Evolutionary conservation across 2,888 invertebrate genomes (phyloP), one percentile per base, ranked within the genome.

Genomic region (Leuctra nigra): DNA sequence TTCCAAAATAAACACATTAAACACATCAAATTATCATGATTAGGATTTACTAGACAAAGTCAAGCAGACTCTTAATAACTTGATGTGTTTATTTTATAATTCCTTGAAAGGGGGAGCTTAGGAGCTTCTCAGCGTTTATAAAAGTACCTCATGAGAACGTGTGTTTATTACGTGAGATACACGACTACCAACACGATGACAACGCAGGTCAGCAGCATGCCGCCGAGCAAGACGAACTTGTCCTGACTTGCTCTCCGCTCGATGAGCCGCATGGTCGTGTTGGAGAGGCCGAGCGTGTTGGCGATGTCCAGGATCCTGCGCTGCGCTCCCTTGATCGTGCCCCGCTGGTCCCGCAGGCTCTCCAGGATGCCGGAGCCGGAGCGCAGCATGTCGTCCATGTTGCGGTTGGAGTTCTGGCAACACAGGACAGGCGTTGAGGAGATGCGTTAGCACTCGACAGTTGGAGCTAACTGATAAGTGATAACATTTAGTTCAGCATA

Each of bases 231-330:
- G 62, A 97, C 80, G 67, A 87, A 86, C 71, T 92, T 93, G 72
- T 98, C 97, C 68, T 95, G 91, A 1, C 81, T 76, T 6, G 88
- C 86, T 63, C 97, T 75, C 55, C 87, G 78, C 68, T 98, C 96
- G 64, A 97, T 96, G 36, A 96, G 76, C 62, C 91, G 83, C 83
- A 98, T 94, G 1, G 96, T 95, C 7, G 96, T 92, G 70, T 94
- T 95, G 6, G 94, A 95, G 52, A 98, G 75, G 0, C 97, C 97
- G 13, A 98, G 75, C 0, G 89, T 91, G 72, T 91, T 94, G 9
- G 91, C 91, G 69, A 98, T 83, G 67, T 94, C 91, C 63, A 94
- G 80, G 58, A 98, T 81, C 61, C 88, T 81, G 64, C 83, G 82
- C 61, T 91, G 91, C 0, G 93, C 92, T 1, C 91, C 90, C 70